A percentile compares a stretch with the other conserved stretches of the same genome.
Evolutionary conservation across 2,888 invertebrate genomes (phyloP).

Genomic region (Carabus problematicus): DNA sequence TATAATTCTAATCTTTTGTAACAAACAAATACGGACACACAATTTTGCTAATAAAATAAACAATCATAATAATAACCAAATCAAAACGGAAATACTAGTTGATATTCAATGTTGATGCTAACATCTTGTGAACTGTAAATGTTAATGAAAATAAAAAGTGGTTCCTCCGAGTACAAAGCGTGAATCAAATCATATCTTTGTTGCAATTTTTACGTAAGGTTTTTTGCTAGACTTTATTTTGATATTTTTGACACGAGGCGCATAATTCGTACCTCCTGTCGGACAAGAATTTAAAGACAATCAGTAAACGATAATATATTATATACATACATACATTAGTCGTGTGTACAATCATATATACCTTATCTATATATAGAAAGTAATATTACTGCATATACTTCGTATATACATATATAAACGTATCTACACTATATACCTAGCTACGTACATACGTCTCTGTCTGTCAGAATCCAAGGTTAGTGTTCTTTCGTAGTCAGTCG

Average conservation of each 20-base stretch:
- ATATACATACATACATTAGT: slow-evolving; percentile 4
- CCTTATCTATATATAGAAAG: slow-evolving; percentile 1
- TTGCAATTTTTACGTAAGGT: slow-evolving; percentile 39
- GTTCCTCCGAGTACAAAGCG: slow-evolving; percentile 36
- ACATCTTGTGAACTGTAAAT: not conserved
- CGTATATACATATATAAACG: not conserved
- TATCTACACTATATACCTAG: too few species aligned
- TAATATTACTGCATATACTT: slow-evolving; percentile 1
- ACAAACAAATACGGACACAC: too few species aligned
- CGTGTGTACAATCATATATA: slow-evolving; percentile 38
- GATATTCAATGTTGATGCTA: slow-evolving; percentile 2
- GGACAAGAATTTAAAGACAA: slow-evolving; percentile 43
- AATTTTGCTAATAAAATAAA: too few species aligned
- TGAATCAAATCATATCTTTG: slow-evolving; percentile 42
- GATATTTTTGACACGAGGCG: slow-evolving; percentile 34
- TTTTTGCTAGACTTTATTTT: slow-evolving; percentile 27
- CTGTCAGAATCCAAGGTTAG: slow-evolving; percentile 27
- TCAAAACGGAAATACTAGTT: slow-evolving; percentile 2
- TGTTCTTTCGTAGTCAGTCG: slow-evolving; percentile 26
- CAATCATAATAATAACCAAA: slow-evolving; percentile 4
- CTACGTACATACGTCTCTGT: not conserved
- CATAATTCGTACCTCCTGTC: slow-evolving; percentile 28
- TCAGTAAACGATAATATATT: slow-evolving; percentile 38
- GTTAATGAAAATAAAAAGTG: not conserved
- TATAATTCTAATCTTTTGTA: too few species aligned